Percentiles rank a stretch among this genome's conserved stretches.
These are phyloP conservation scores for Sciaenops ocellatus DNA, from an alignment of 2,797 vertebrate genomes.

Conservation along the genomic window DNA sequence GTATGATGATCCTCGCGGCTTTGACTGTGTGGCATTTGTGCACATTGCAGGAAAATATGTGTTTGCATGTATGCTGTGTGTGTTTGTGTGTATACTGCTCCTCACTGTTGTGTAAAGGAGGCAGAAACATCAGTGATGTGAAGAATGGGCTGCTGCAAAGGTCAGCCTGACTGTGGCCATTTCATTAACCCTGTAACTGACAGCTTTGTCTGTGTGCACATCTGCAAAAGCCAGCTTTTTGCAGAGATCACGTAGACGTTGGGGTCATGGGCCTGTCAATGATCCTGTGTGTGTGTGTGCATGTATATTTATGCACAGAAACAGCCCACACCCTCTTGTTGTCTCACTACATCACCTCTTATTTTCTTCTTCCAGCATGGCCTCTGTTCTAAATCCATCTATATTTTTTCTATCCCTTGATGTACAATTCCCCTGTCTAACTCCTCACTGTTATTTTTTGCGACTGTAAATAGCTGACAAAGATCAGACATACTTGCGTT, in stretches of 20 bases:
- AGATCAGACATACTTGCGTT: conserved; percentile 6
- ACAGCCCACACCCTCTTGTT: not conserved
- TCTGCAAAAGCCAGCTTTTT: not conserved
- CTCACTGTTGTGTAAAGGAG: not conserved
- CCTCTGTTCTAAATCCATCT: conserved; percentile 31
- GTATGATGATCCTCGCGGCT: not conserved
- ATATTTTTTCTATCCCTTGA: not conserved
- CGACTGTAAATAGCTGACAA: conserved; percentile 35
- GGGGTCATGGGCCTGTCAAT: not conserved
- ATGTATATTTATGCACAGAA: not conserved
- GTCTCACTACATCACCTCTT: not conserved
- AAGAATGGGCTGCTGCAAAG: conserved; percentile 32
- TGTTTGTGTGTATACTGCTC: not conserved
- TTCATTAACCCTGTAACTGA: conserved; percentile 10
- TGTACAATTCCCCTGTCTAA: conserved; percentile 21
- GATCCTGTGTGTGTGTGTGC: not conserved
- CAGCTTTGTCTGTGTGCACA: conserved; percentile 17
- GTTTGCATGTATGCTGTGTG: conserved; percentile 1
- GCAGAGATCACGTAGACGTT: conserved; percentile 6
- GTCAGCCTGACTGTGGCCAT: conserved; percentile 34
- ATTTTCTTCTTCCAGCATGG: not conserved
- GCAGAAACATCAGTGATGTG: not conserved
- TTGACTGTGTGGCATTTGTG: conserved; percentile 5
- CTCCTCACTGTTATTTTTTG: conserved; percentile 29
- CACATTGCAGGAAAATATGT: not conserved